Conservation (phyloP, 2,113 vertebrate species). For the Ammodytes dubius region DNA sequence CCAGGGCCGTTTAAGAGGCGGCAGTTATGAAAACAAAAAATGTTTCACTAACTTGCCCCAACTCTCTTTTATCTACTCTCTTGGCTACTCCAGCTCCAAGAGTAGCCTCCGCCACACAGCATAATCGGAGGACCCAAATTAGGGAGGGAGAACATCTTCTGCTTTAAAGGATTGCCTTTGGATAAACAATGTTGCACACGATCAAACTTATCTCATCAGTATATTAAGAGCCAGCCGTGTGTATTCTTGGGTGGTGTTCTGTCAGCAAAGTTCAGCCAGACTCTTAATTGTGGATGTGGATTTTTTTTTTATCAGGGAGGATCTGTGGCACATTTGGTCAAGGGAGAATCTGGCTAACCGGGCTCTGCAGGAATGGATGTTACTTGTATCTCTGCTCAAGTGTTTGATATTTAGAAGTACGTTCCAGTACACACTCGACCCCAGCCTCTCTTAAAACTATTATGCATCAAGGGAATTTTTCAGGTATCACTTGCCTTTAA, state of each 20-base stretch:
- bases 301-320: constrained; percentile 46
- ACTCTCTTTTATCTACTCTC: constrained; percentile 43
- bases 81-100: constrained; percentile 17
- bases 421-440: constrained; percentile 46
- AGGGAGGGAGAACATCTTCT: constrained; percentile 37
- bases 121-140: constrained; percentile 40
- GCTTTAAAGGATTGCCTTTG: constrained; percentile 41
- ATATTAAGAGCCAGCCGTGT: constrained; percentile 1
- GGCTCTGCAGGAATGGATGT: constrained; percentile 53
- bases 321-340: constrained; percentile 44
- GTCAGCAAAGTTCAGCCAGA: constrained; percentile 17
- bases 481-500: constrained; percentile 73
- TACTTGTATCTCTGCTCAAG: constrained; percentile 71
- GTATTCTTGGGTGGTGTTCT: constrained; percentile 32
- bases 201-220: constrained; percentile 35
- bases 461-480: constrained; percentile 70
- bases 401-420: constrained; percentile 71
- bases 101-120: constrained; percentile 30
- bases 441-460: constrained; percentile 54
- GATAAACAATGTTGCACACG: constrained; percentile 53
- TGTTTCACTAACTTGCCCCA: constrained; percentile 49
- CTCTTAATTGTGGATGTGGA: constrained; percentile 69
- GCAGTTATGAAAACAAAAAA: constrained; percentile 76
- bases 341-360: constrained; percentile 45
- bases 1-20: constrained; percentile 69